Evolutionary conservation across 2,797 vertebrate species (phyloP).

Genomic region (Smutsia temminckii): DNA sequence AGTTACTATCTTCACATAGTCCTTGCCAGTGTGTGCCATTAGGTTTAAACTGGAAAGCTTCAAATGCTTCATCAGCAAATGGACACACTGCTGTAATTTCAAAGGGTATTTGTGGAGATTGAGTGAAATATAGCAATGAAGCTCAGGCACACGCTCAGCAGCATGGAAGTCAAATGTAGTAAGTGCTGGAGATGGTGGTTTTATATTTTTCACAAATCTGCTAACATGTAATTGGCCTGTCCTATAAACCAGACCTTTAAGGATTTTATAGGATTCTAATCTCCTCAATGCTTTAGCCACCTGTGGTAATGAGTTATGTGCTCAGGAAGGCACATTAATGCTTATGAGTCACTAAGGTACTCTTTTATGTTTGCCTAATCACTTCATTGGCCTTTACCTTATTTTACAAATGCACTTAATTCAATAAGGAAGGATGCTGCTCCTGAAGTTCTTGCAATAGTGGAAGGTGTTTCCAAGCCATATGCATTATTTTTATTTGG

Average conservation of each 20-base stretch:
- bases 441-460: not conserved
- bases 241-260: not conserved
- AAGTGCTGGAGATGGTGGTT: not conserved
- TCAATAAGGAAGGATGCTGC: not conserved
- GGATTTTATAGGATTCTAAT: not conserved
- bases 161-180: rapidly evolving
- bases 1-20: not conserved
- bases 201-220: not conserved
- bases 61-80: not conserved
- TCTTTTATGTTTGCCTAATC: not conserved
- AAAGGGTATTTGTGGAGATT: not conserved
- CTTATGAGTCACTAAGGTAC: not conserved
- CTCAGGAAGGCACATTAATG: not conserved
- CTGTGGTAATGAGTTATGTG: not conserved
- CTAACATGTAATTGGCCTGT: not conserved
- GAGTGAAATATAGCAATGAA: not conserved
- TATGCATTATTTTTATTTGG: not conserved
- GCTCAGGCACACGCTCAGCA: not conserved
- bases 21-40: not conserved
- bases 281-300: not conserved
- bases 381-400: slow-evolving; percentile 17
- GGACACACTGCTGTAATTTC: not conserved
- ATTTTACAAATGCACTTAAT: slow-evolving; percentile 21
- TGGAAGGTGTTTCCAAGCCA: not conserved
- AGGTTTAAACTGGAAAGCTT: not conserved